phyloP scores from a whole-genome alignment of 2,888 invertebrate genomes.

The Cyclophora albipunctata region DNA sequence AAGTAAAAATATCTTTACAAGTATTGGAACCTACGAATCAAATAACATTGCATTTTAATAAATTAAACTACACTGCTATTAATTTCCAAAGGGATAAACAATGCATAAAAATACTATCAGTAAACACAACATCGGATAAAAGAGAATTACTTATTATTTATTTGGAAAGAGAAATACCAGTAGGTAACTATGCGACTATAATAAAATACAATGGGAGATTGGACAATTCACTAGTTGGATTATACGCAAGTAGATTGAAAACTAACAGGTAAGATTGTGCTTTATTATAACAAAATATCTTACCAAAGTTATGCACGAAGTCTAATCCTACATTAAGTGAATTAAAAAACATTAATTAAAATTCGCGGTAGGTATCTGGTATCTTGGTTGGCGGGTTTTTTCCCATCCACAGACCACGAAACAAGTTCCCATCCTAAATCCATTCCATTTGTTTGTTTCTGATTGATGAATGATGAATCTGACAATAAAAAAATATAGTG shows the following conservation, averaged over 20 bases:
- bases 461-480: too few species aligned
- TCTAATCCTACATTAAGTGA: too few species aligned
- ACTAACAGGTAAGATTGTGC: conserved; percentile 45
- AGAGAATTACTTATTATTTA: conserved; percentile 56
- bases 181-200: conserved; percentile 45
- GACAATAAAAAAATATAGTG: too few species aligned
- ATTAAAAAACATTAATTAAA: too few species aligned
- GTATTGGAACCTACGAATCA: conserved; percentile 52
- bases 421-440: too few species aligned
- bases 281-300: too few species aligned
- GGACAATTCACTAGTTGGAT: conserved; percentile 66
- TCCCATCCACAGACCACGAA: too few species aligned
- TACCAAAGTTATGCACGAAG: too few species aligned
- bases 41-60: conserved; percentile 78
- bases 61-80: conserved; percentile 61
- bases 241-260: conserved; percentile 75
- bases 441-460: too few species aligned
- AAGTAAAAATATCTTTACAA: conserved; percentile 62
- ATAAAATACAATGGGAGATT: conserved; percentile 71
- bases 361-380: too few species aligned
- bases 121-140: conserved; percentile 25
- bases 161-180: conserved; percentile 34
- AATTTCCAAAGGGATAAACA: conserved; percentile 8
- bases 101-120: conserved; percentile 6
- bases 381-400: too few species aligned